Evolutionary conservation across 2,888 invertebrate species (phyloP).

Genomic region (Eilema griseolum): DNA sequence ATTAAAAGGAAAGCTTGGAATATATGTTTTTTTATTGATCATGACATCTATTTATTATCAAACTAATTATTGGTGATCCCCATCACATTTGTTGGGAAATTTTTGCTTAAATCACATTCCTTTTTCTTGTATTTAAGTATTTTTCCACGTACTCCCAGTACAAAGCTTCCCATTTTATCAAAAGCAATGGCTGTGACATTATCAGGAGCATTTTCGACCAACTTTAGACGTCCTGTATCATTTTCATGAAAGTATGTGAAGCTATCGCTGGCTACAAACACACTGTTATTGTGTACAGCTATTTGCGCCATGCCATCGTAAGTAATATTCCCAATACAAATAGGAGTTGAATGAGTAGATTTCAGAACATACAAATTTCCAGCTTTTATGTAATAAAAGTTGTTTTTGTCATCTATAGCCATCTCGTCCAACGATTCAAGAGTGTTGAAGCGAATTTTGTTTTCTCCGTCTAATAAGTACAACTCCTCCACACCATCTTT

Average conservation of each 20-base stretch:
- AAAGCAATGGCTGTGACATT: slow-evolving; percentile 75
- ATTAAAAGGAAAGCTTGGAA: slow-evolving; percentile 48
- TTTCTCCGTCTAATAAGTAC: slow-evolving; percentile 67
- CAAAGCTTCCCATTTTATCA: slow-evolving; percentile 67
- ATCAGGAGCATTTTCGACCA: slow-evolving; percentile 65
- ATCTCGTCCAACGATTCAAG: slow-evolving; percentile 72
- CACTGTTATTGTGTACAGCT: slow-evolving; percentile 65
- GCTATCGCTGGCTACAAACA: slow-evolving; percentile 71
- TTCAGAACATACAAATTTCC: slow-evolving; percentile 70
- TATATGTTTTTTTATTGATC: slow-evolving; percentile 19
- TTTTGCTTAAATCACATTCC: slow-evolving; percentile 56
- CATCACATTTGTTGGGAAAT: neutral
- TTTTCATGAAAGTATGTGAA: slow-evolving; percentile 73
- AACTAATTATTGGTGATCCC: neutral
- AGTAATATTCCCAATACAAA: slow-evolving; percentile 64
- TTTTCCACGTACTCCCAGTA: slow-evolving; percentile 69
- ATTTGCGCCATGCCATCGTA: slow-evolving; percentile 75
- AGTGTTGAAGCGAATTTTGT: slow-evolving; percentile 65
- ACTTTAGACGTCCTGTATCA: slow-evolving; percentile 64
- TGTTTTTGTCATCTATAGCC: slow-evolving; percentile 73
- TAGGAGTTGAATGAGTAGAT: slow-evolving; percentile 58
- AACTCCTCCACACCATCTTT: slow-evolving; percentile 72
- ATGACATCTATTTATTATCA: neutral
- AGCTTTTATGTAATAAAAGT: slow-evolving; percentile 74
- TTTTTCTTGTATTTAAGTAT: slow-evolving; percentile 70